Conservation (phyloP, 2,888 invertebrate genomes). For the Drosophila ezoana region DNA sequence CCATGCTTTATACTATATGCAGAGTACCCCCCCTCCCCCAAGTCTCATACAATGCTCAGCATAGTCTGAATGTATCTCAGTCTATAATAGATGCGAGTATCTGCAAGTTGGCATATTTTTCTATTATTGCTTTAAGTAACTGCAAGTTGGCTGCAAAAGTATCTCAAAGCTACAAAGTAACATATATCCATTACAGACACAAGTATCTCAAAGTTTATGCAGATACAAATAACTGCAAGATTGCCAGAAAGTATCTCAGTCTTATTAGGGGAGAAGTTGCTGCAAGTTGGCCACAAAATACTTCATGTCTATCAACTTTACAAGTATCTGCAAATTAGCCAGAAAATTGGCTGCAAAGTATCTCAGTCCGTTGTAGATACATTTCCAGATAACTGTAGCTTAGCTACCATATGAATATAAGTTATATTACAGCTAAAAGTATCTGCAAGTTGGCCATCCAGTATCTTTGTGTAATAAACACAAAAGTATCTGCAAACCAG, state of each 20-base stretch:
- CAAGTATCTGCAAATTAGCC: neutral
- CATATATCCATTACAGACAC: neutral
- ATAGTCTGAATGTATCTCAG: conserved; percentile 6
- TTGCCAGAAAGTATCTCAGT: neutral
- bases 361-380: neutral
- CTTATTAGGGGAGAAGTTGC: neutral
- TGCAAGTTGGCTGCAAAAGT: neutral
- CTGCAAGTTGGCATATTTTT: neutral
- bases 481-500: no score
- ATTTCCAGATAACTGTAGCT: no score
- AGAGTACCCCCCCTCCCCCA: conserved; percentile 19
- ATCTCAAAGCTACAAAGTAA: neutral
- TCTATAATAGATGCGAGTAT: neutral
- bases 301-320: neutral
- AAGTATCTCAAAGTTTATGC: neutral
- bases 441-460: no score
- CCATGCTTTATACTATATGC: conserved; percentile 38
- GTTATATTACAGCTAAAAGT: no score
- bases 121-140: neutral
- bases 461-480: no score
- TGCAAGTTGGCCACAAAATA: neutral
- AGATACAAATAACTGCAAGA: neutral
- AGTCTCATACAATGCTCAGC: neutral
- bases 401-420: no score
- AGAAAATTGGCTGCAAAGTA: neutral